Percentiles rank a stretch among this genome's conserved stretches.
These are phyloP conservation scores for Myotis planiceps DNA, from an alignment of 2,797 vertebrate species.

Conservation along the genomic window DNA sequence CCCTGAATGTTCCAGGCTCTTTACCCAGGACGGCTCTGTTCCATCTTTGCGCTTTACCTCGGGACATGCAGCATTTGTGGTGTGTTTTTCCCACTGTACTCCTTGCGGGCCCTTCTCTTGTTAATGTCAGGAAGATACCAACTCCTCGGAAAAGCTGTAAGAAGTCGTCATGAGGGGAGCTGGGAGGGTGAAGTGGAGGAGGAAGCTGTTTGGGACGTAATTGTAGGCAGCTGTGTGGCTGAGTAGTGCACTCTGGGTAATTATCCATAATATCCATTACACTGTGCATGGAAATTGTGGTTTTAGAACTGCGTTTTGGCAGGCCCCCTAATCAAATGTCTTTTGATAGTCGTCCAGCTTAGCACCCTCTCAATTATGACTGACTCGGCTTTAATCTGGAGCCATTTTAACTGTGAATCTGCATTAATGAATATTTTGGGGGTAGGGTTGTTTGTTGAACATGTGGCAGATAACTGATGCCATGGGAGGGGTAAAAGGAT, in stretches of 20 bases:
- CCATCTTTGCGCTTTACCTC: not conserved
- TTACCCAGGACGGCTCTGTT: not conserved
- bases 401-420: slow-evolving; percentile 79
- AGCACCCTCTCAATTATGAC: slow-evolving; percentile 63
- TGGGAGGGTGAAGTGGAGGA: slow-evolving; percentile 80
- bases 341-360: slow-evolving; percentile 82
- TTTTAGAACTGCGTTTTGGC: slow-evolving; percentile 84
- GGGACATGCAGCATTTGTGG: not conserved
- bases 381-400: slow-evolving; percentile 80
- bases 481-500: slow-evolving; percentile 52
- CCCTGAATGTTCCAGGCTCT: not conserved
- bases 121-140: slow-evolving; percentile 61
- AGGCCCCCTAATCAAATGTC: slow-evolving; percentile 83
- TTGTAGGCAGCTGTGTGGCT: slow-evolving; percentile 85
- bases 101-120: not conserved
- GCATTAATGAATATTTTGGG: slow-evolving; percentile 77
- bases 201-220: slow-evolving; percentile 83
- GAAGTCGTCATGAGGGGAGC: slow-evolving; percentile 5
- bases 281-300: slow-evolving; percentile 82
- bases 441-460: slow-evolving; percentile 76
- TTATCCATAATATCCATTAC: slow-evolving; percentile 84
- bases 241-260: slow-evolving; percentile 84
- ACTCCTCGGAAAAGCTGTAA: slow-evolving; percentile 56
- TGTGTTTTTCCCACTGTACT: not conserved
- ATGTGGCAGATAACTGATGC: slow-evolving; percentile 72